A percentile compares a stretch with the other conserved stretches of the same genome.
Conservation (phyloP, 2,113 vertebrate species). For the Hypomesus transpacificus region DNA sequence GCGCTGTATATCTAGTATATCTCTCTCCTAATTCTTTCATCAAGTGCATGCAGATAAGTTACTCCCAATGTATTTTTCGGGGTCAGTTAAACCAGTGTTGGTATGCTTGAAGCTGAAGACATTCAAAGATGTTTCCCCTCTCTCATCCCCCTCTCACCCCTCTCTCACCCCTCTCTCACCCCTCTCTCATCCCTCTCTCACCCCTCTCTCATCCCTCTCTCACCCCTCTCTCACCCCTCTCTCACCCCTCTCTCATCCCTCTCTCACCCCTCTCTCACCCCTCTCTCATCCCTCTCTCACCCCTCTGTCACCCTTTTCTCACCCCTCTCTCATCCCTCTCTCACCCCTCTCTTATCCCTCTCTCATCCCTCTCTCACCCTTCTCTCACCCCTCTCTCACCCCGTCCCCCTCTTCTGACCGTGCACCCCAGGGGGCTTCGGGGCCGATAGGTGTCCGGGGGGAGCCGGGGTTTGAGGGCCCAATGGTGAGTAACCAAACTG, state of each 20-base stretch:
- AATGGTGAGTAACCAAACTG: conserved; percentile 67
- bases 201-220: neutral
- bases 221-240: too few relatives aligned
- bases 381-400: neutral
- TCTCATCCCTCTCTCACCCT: neutral
- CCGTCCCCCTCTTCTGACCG: conserved; percentile 4
- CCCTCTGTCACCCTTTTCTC: neutral
- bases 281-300: too few relatives aligned
- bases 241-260: too few relatives aligned
- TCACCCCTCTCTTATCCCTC: neutral
- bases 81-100: too few relatives aligned
- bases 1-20: too few relatives aligned
- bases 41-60: too few relatives aligned
- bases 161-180: neutral
- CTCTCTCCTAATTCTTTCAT: too few relatives aligned
- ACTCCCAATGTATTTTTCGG: too few relatives aligned
- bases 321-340: neutral
- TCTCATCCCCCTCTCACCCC: too few relatives aligned
- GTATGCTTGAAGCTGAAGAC: too few relatives aligned
- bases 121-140: too few relatives aligned
- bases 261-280: neutral
- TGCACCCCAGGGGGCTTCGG: conserved; percentile 69
- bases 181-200: neutral
- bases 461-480: conserved; percentile 77
- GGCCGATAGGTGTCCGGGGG: conserved; percentile 71